phyloP scores from a whole-genome alignment of 1,140 invertebrate species.

The Diploscapter pachys region DNA sequence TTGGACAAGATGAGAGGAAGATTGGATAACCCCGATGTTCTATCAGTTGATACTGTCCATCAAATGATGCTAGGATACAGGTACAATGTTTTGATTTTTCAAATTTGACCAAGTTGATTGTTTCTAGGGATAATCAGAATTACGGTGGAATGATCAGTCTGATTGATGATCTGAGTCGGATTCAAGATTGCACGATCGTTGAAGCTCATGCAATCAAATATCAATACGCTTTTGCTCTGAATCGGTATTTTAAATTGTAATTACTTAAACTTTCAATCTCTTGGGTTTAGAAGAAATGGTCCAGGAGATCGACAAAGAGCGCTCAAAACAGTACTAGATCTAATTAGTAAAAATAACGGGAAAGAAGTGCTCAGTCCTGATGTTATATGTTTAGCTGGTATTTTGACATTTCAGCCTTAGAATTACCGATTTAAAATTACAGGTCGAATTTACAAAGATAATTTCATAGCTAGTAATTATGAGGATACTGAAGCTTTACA shows the following conservation, averaged over 20 bases:
- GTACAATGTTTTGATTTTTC: slow-evolving; percentile 17
- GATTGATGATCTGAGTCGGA: slow-evolving; percentile 87
- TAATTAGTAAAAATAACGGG: slow-evolving; percentile 82
- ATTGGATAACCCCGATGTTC: slow-evolving; percentile 90
- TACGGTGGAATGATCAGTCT: slow-evolving; percentile 97
- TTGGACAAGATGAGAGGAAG: slow-evolving; percentile 84
- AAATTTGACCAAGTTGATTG: not conserved
- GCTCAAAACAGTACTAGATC: slow-evolving; percentile 82
- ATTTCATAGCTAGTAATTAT: slow-evolving; percentile 91
- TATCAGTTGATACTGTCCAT: slow-evolving; percentile 70
- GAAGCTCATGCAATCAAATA: slow-evolving; percentile 84
- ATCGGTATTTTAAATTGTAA: slow-evolving; percentile 66
- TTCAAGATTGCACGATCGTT: slow-evolving; percentile 84
- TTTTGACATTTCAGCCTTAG: not conserved
- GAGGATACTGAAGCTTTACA: slow-evolving; percentile 80
- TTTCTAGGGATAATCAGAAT: slow-evolving; percentile 67
- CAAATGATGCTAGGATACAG: slow-evolving; percentile 44
- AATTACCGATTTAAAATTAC: not conserved
- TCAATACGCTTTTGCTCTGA: slow-evolving; percentile 93
- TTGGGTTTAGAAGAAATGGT: slow-evolving; percentile 73
- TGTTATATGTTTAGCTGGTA: slow-evolving; percentile 89
- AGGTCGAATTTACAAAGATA: slow-evolving; percentile 94
- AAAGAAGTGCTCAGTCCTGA: slow-evolving; percentile 87
- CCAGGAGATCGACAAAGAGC: slow-evolving; percentile 90
- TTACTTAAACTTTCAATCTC: slow-evolving; percentile 4